Conservation (phyloP, 2,888 invertebrate species). For the Ferrisia virgata region DNA sequence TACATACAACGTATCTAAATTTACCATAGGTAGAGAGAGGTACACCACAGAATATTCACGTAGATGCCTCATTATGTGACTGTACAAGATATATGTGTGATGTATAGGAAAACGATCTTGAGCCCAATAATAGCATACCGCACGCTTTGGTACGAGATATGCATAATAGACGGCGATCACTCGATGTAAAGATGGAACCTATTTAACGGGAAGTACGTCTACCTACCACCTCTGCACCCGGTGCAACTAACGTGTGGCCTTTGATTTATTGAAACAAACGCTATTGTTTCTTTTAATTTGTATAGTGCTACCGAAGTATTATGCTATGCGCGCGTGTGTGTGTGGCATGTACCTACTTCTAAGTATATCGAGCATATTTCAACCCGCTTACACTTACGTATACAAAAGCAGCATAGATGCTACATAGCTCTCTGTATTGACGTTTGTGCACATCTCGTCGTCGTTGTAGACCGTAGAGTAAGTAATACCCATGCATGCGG, state of each 20-base stretch:
- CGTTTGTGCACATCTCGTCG: neutral
- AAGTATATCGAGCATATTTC: too few relatives aligned
- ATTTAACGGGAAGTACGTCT: neutral
- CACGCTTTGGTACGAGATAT: neutral
- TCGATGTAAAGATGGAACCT: slow-evolving; percentile 4
- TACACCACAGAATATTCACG: too few relatives aligned
- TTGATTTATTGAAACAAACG: slow-evolving; percentile 17
- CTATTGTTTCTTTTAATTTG: neutral
- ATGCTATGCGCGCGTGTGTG: too few relatives aligned
- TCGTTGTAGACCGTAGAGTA: too few relatives aligned
- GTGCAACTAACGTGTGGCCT: neutral
- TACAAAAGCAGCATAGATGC: neutral
- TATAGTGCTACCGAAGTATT: neutral
- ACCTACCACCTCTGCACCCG: too few relatives aligned
- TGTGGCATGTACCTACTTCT: neutral
- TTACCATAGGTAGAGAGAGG: too few relatives aligned
- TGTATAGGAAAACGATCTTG: neutral
- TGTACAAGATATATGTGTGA: too few relatives aligned
- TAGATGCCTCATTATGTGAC: too few relatives aligned
- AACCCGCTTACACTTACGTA: neutral
- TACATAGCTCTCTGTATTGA: neutral
- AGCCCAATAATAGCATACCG: neutral
- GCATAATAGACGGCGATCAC: neutral
- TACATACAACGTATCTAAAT: too few relatives aligned
- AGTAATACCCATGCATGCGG: slow-evolving; percentile 1